Evolutionary conservation across 2,113 vertebrate genomes (phyloP).

Genomic region (Potamarius usumacintae): DNA sequence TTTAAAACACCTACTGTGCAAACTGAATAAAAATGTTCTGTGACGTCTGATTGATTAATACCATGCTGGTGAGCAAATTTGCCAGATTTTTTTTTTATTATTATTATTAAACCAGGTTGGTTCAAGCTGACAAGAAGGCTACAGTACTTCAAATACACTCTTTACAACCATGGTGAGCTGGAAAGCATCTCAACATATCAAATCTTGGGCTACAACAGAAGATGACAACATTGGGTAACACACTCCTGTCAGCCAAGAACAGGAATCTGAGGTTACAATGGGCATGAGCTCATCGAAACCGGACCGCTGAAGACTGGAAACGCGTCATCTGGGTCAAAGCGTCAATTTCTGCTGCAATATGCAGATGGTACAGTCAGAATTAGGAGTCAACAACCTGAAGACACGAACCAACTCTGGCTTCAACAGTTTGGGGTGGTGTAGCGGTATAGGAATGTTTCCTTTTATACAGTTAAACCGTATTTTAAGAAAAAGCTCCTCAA

Average conservation of each 20-base stretch:
- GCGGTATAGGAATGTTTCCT: neutral
- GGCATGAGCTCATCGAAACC: neutral
- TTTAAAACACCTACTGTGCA: too few species aligned
- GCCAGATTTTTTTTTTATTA: neutral
- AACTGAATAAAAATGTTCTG: too few species aligned
- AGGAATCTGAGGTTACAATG: neutral
- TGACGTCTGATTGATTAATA: too few species aligned
- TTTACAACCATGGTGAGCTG: neutral
- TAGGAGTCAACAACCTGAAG: neutral
- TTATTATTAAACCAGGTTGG: neutral
- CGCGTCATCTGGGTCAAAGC: neutral
- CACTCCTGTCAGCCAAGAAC: neutral
- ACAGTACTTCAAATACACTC: neutral
- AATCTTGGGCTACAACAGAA: neutral
- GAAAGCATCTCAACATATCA: neutral
- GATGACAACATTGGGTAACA: neutral
- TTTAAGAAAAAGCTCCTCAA: neutral
- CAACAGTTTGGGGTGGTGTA: neutral
- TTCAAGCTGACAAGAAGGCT: neutral
- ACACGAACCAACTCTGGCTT: neutral
- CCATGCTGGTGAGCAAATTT: too few species aligned
- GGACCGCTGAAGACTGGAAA: neutral
- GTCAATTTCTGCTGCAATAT: neutral
- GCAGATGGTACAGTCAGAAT: neutral
- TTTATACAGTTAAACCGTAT: neutral